A percentile compares a stretch with the other conserved stretches of the same genome.
These are phyloP conservation scores for Gambelia wislizenii DNA, from an alignment of 2,797 vertebrate species.

Conservation along the genomic window DNA sequence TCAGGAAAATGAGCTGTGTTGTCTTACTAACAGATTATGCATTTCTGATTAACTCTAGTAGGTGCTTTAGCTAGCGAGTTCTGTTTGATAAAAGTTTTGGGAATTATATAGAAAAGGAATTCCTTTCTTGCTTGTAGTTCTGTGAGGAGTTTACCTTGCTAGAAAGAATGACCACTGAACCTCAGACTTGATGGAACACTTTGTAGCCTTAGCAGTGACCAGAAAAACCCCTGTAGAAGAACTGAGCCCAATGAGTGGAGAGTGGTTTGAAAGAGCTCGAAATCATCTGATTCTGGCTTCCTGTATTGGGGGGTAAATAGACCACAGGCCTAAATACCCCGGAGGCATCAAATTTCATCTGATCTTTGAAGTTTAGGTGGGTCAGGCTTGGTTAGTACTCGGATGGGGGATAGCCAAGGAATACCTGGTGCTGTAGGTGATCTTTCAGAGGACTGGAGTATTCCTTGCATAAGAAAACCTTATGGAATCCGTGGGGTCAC, in stretches of 20 bases:
- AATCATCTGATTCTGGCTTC: background rate
- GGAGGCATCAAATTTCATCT: too few relatives aligned
- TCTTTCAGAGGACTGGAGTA: too few relatives aligned
- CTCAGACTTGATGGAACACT: background rate
- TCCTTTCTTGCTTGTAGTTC: constrained; percentile 62
- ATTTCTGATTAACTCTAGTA: constrained; percentile 53
- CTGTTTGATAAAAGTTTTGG: constrained; percentile 48
- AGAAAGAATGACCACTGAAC: constrained; percentile 50
- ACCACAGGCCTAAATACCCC: background rate
- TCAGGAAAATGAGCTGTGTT: constrained; percentile 39
- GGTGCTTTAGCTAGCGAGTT: constrained; percentile 45
- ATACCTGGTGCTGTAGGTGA: too few relatives aligned
- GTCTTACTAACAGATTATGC: constrained; percentile 49
- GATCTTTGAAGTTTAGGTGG: too few relatives aligned
- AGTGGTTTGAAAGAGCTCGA: background rate
- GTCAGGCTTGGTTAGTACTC: too few relatives aligned
- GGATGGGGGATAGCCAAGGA: too few relatives aligned
- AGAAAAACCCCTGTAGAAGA: background rate
- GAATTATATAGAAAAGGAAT: constrained; percentile 47
- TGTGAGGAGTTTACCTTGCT: constrained; percentile 62
- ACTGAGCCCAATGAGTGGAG: background rate
- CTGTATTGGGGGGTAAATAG: background rate
- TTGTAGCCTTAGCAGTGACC: background rate
- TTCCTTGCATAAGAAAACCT: too few relatives aligned
- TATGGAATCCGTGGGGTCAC: too few relatives aligned